Percentiles rank a stretch among this genome's conserved stretches.
Evolutionary conservation across 2,888 invertebrate genomes (phyloP).

Genomic region (Halictus ligatus): DNA sequence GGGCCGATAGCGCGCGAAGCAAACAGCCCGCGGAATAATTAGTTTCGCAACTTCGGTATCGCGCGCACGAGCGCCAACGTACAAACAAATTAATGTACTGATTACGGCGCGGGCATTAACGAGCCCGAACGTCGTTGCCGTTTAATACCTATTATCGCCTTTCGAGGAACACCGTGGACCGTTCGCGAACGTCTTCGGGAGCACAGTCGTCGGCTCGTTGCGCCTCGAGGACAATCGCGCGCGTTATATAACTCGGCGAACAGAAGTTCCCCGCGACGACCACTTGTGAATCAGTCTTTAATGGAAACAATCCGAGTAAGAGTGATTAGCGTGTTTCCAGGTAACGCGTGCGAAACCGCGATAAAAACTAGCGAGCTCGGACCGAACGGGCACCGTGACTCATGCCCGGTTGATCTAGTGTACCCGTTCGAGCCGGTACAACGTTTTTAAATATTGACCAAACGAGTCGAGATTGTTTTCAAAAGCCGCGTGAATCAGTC

Average conservation of each 20-base stretch:
- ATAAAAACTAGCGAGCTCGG: neutral
- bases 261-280: neutral
- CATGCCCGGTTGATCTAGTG: neutral
- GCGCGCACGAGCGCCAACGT: neutral
- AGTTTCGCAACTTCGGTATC: neutral
- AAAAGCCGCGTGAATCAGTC: neutral
- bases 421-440: neutral
- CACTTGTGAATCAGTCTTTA: constrained; percentile 11
- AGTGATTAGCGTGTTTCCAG: neutral
- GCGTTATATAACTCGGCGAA: neutral
- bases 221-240: neutral
- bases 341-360: neutral
- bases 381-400: neutral
- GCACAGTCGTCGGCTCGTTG: neutral
- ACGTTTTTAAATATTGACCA: no score
- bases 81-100: neutral
- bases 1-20: neutral
- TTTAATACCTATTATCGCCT: neutral
- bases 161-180: neutral
- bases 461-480: neutral
- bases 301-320: neutral
- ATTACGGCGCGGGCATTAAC: neutral
- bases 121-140: neutral
- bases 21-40: neutral
- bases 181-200: neutral